Evolutionary conservation across 2,113 vertebrate genomes (phyloP).

Genomic region (Panurus biarmicus): DNA sequence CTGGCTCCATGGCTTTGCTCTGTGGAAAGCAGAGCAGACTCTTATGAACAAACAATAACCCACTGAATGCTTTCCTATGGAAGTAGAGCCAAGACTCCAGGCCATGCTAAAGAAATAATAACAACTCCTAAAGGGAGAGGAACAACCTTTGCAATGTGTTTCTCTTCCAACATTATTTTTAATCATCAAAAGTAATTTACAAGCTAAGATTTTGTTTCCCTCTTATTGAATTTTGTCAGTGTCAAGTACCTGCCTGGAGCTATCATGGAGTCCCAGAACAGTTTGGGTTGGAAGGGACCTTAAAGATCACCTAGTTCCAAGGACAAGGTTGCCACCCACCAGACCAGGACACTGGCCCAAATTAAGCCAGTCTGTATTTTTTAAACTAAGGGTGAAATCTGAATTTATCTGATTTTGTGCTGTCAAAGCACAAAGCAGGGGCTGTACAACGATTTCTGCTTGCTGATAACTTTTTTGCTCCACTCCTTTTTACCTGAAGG

Average conservation of each 20-base stretch:
- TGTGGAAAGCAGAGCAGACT: neutral
- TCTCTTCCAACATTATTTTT: neutral
- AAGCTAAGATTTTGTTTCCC: neutral
- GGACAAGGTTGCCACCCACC: neutral
- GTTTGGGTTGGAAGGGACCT: neutral
- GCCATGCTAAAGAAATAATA: neutral
- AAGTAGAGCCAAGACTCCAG: neutral
- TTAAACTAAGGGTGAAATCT: neutral
- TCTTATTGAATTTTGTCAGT: neutral
- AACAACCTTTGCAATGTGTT: neutral
- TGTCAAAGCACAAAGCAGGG: rapidly evolving
- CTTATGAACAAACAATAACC: neutral
- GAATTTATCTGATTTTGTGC: neutral
- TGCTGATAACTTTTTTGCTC: neutral
- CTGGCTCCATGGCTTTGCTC: neutral
- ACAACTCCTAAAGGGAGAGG: neutral
- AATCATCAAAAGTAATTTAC: neutral
- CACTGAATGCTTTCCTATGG: neutral
- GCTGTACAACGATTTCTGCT: neutral
- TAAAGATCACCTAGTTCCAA: neutral
- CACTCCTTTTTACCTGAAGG: neutral
- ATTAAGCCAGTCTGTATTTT: neutral
- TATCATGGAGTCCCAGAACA: neutral
- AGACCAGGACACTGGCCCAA: neutral
- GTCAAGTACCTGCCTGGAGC: neutral